Conservation (phyloP, 2,113 vertebrate species). For the Pangasianodon hypophthalmus region DNA sequence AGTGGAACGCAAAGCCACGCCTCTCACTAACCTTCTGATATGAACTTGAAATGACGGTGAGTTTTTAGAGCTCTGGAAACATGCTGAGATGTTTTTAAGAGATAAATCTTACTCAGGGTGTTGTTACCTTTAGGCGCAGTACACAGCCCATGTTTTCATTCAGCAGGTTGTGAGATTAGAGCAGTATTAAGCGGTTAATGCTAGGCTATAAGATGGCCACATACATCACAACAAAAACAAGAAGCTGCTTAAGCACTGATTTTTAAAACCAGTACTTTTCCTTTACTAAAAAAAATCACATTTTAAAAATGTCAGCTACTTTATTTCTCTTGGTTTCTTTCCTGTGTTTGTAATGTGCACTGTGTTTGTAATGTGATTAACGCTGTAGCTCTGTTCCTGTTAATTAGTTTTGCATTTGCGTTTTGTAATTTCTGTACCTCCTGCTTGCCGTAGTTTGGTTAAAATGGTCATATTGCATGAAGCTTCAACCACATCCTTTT, state of each 20-base stretch:
- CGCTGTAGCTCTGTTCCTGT: background rate
- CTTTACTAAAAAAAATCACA: background rate
- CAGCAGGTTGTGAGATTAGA: background rate
- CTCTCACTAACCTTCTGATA: background rate
- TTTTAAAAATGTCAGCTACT: background rate
- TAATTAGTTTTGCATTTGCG: background rate
- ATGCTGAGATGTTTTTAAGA: background rate
- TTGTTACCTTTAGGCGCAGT: background rate
- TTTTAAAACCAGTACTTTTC: background rate
- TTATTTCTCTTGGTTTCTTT: background rate
- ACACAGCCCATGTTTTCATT: background rate
- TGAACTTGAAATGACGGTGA: conserved; percentile 15
- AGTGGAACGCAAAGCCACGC: background rate
- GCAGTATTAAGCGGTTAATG: background rate
- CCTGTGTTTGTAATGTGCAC: background rate
- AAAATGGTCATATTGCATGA: background rate
- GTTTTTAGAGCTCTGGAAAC: background rate
- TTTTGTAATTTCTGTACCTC: background rate
- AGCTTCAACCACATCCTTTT: too few relatives aligned
- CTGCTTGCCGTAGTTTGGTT: background rate
- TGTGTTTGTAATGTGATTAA: background rate
- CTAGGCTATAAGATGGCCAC: background rate
- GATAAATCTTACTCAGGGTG: background rate
- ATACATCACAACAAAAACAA: background rate
- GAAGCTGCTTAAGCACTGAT: background rate